Evolutionary conservation across 2,113 vertebrate species (phyloP), one percentile per base, ranked within the genome.

Genomic region (Merops nubicus): DNA sequence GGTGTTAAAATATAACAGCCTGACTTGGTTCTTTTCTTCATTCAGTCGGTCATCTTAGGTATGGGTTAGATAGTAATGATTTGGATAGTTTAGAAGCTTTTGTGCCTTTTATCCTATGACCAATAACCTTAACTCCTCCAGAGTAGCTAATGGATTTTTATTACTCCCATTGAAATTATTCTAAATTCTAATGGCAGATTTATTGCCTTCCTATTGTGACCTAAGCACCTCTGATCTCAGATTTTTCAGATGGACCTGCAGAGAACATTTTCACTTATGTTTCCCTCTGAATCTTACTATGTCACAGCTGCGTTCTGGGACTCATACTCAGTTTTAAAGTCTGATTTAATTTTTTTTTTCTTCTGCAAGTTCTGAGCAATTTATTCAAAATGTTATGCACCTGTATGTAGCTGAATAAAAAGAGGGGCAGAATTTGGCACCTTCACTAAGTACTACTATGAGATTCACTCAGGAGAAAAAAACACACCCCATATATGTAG

Each of bases 401-500:
- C 13, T 64, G 5, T 60, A 63, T 68, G 29, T 50, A 73, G 56
- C 1, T n/a, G 33, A 76, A 34, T 40, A 69, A 85, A 63, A 68
- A 38, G 29, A 65, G 45, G 29, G 20, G 14, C n/a, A 80, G 79
- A 81, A 68, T 73, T 31, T 62, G 59, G 13, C 43, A 80, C 1
- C 59, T 88, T 80, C 72, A 59, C 5, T 26, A 86, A 68, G 6
- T 65, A 20, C 31, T 81, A 18, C 77, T 86, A 13, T 17, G 18
- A 50, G 36, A 62, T 48, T 60, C 63, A 73, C 5, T 68, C 19
- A 36, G 40, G 60, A 45, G 22, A 9, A 77, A 81, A 88, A 77
- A 0, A 0, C 0, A 0, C 4, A 85, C 56, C 8, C 17, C 33
- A 81, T 78, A 65, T 34, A 5, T 43, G n/a, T 47, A 18, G 11